These are phyloP conservation scores for Oreortyx pictus DNA, from an alignment of 2,797 vertebrate species.

Conservation along the genomic window DNA sequence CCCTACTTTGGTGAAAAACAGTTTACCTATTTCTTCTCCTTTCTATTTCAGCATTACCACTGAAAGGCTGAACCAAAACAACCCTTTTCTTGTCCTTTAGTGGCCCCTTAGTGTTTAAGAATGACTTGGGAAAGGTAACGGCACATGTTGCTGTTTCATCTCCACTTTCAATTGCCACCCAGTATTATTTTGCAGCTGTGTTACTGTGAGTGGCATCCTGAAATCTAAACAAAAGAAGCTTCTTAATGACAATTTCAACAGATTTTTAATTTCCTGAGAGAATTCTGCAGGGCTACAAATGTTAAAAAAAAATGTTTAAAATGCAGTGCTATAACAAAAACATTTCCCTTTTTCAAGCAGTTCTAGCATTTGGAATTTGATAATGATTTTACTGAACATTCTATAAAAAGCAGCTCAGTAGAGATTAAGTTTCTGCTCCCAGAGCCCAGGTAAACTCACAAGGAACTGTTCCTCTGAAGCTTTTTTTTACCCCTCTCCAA, in stretches of 20 bases:
- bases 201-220: constrained; percentile 47
- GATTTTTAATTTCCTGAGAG: constrained; percentile 67
- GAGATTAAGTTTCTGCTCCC: neutral
- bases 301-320: neutral
- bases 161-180: constrained; percentile 39
- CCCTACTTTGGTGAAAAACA: neutral
- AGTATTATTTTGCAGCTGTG: constrained; percentile 60
- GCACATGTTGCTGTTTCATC: neutral
- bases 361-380: constrained; percentile 1
- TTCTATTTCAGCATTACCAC: neutral
- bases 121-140: constrained; percentile 35
- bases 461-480: neutral
- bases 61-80: neutral
- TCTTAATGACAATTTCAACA: constrained; percentile 51
- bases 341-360: neutral
- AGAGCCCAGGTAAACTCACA: neutral
- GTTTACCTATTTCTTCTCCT: neutral
- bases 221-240: constrained; percentile 17
- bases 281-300: neutral
- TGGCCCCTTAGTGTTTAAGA: neutral
- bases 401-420: neutral
- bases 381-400: constrained; percentile 28
- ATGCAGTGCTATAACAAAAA: neutral
- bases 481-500: neutral
- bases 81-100: constrained; percentile 1